These are phyloP conservation scores for Manis pentadactyla DNA, from an alignment of 2,797 vertebrate species.

Conservation along the genomic window DNA sequence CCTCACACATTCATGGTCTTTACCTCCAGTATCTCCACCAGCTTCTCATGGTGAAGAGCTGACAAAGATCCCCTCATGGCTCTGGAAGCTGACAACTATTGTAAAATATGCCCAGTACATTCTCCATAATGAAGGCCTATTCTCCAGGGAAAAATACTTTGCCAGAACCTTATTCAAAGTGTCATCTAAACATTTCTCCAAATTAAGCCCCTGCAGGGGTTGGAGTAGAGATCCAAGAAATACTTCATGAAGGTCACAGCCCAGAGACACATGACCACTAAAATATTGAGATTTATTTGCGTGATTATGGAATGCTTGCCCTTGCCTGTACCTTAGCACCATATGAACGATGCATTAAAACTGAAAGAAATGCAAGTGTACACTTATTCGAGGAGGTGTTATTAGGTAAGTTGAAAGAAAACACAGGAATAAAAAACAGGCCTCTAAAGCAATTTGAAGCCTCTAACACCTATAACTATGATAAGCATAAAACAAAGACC, in stretches of 20 bases:
- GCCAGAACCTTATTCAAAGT: background rate
- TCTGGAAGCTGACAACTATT: background rate
- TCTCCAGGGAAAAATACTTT: background rate
- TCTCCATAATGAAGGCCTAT: background rate
- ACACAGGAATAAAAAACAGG: background rate
- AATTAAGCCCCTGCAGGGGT: background rate
- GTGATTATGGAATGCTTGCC: background rate
- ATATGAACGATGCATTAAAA: background rate
- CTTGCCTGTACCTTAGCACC: background rate
- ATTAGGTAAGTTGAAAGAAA: background rate
- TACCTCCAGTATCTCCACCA: background rate
- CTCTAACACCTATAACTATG: background rate
- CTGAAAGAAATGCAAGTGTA: background rate
- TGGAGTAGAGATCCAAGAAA: background rate
- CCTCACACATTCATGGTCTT: background rate
- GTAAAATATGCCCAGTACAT: background rate
- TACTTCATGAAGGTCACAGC: background rate
- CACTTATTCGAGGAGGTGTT: background rate
- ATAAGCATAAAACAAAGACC: background rate
- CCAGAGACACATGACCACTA: background rate
- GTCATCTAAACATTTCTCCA: background rate
- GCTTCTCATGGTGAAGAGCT: no score
- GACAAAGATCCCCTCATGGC: background rate
- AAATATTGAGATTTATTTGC: background rate
- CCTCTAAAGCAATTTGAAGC: background rate